A percentile compares a stretch with the other conserved stretches of the same genome.
These are phyloP conservation scores for Orestias chungarensis DNA, from an alignment of 2,797 vertebrate genomes.

Conservation along the genomic window DNA sequence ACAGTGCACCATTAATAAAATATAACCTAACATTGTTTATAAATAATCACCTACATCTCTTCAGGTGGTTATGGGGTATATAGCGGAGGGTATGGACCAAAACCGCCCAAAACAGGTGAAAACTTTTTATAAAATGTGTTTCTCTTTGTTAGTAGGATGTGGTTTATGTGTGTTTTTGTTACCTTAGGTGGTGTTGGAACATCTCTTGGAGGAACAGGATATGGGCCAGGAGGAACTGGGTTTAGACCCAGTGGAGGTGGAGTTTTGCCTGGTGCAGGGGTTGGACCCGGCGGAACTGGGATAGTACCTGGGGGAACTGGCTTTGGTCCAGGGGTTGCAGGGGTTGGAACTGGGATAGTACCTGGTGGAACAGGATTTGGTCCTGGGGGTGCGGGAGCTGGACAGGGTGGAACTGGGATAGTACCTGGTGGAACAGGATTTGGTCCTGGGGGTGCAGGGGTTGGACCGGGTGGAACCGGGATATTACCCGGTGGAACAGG, in stretches of 20 bases:
- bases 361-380: conserved; percentile 43
- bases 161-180: conserved; percentile 12
- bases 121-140: background rate
- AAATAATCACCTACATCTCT: background rate
- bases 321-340: conserved; percentile 38
- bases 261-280: background rate
- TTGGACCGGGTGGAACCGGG: conserved; percentile 6
- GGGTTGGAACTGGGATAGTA: conserved; percentile 7
- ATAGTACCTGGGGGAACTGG: conserved; percentile 3
- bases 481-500: conserved; percentile 25
- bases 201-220: conserved; percentile 50
- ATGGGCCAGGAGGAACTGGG: conserved; percentile 45
- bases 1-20: no score
- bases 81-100: conserved; percentile 62
- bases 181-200: conserved; percentile 50
- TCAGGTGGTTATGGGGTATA: conserved; percentile 61
- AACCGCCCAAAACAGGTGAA: conserved; percentile 78
- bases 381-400: conserved; percentile 26
- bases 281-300: conserved; percentile 33
- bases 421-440: conserved; percentile 32
- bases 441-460: conserved; percentile 24
- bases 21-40: background rate
- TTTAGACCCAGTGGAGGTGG: conserved; percentile 23
- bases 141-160: background rate
- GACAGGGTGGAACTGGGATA: conserved; percentile 7